Percentiles rank a stretch among this genome's conserved stretches.
Conservation (phyloP, 1,140 invertebrate species). For the Rhizoglyphus robini region DNA sequence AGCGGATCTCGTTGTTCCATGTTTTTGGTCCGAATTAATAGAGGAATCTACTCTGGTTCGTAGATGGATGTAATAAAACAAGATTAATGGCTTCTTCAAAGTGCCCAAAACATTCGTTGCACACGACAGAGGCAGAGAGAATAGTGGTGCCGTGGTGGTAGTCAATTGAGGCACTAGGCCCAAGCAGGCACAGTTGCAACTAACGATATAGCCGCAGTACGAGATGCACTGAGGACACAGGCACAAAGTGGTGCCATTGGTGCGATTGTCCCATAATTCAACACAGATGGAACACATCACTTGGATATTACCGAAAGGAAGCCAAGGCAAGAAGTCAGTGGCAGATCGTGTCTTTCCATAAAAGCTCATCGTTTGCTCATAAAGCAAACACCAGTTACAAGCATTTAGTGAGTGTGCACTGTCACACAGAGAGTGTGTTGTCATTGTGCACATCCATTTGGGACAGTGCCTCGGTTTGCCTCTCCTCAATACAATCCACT, state of each 20-base stretch:
- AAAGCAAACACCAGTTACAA: slow-evolving; percentile 11
- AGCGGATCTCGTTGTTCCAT: too few relatives aligned
- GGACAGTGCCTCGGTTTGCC: too few relatives aligned
- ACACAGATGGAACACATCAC: background rate
- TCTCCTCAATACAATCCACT: too few relatives aligned
- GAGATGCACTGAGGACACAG: too few relatives aligned
- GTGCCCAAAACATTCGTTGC: slow-evolving; percentile 10
- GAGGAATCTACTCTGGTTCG: too few relatives aligned
- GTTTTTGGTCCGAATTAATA: too few relatives aligned
- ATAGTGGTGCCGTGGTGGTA: background rate
- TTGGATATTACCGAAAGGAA: background rate
- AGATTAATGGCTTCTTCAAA: slow-evolving; percentile 12
- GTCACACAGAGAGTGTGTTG: background rate
- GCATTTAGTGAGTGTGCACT: background rate
- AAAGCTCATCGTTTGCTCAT: slow-evolving; percentile 12
- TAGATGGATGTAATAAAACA: slow-evolving; percentile 4
- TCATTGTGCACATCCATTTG: too few relatives aligned
- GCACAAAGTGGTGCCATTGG: too few relatives aligned
- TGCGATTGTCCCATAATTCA: background rate
- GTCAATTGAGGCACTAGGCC: background rate
- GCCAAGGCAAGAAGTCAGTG: too few relatives aligned
- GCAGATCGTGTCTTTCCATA: background rate
- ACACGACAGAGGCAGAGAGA: background rate
- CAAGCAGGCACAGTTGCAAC: background rate
- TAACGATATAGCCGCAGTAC: background rate